Percentiles rank a stretch among this genome's conserved stretches.
Conservation (phyloP, 2,113 vertebrate species). For the Bujurquina vittata region DNA sequence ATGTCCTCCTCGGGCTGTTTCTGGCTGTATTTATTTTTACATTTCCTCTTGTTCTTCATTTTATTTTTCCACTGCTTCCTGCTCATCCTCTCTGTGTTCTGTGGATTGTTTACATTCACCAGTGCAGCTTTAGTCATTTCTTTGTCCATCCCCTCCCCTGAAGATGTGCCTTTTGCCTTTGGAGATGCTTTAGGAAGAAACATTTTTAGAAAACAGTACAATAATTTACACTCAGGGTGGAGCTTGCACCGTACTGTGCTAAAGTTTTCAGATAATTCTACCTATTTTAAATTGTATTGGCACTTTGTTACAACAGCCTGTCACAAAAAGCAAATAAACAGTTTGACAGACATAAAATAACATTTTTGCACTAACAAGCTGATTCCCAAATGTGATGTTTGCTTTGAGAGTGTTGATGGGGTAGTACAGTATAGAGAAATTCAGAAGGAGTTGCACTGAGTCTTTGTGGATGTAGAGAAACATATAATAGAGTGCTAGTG, state of each 20-base stretch:
- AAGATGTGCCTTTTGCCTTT: slow-evolving; percentile 1
- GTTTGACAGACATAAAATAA: neutral
- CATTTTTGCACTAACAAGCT: neutral
- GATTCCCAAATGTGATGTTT: too few relatives aligned
- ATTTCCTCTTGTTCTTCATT: slow-evolving; percentile 79
- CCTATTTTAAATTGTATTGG: neutral
- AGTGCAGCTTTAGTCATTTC: neutral
- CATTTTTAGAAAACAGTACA: neutral
- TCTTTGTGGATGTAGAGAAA: neutral
- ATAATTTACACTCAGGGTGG: neutral
- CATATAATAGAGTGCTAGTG: neutral
- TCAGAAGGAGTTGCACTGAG: neutral
- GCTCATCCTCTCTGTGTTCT: slow-evolving; percentile 43
- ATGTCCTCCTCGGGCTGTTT: slow-evolving; percentile 10
- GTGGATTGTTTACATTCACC: neutral
- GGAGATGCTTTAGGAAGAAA: slow-evolving; percentile 7
- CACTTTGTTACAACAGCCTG: neutral
- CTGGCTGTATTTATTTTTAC: slow-evolving; percentile 78
- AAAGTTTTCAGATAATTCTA: neutral
- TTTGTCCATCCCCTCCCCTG: neutral
- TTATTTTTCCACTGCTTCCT: slow-evolving; percentile 81
- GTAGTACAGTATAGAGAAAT: neutral
- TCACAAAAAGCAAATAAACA: neutral
- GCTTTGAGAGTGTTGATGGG: too few relatives aligned
- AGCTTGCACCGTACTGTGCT: neutral